Evolutionary conservation across 2,113 vertebrate species (phyloP).

Genomic region (Craseonycteris thonglongyai): DNA sequence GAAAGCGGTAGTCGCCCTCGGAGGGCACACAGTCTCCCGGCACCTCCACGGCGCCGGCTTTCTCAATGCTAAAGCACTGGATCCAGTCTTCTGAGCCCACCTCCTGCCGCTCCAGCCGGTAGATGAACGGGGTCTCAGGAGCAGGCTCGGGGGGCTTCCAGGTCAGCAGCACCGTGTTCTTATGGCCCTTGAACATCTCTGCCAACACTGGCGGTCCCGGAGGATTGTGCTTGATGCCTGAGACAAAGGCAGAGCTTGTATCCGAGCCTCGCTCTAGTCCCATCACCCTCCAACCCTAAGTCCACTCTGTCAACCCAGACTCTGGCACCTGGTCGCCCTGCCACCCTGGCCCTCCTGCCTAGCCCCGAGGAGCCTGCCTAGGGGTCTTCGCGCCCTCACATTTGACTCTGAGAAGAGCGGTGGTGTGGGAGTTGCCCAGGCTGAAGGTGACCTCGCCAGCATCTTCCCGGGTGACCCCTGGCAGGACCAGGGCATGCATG

Average conservation of each 20-base stretch:
- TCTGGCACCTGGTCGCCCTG: not conserved
- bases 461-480: slow-evolving; percentile 91
- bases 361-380: not conserved
- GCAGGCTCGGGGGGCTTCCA: slow-evolving; percentile 86
- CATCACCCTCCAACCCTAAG: not conserved
- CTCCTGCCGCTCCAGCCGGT: slow-evolving; percentile 91
- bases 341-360: not conserved
- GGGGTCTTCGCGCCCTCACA: slow-evolving; percentile 76
- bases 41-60: slow-evolving; percentile 88
- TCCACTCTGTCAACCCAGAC: not conserved
- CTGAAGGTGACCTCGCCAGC: slow-evolving; percentile 91
- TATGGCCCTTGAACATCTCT: slow-evolving; percentile 88
- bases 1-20: slow-evolving; percentile 92
- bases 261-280: not conserved
- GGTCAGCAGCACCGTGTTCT: slow-evolving; percentile 88
- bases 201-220: slow-evolving; percentile 87
- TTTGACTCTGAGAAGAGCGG: slow-evolving; percentile 94
- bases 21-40: slow-evolving; percentile 90
- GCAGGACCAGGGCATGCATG: slow-evolving; percentile 94
- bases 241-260: not conserved
- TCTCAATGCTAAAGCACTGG: slow-evolving; percentile 91
- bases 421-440: slow-evolving; percentile 89
- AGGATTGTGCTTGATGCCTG: slow-evolving; percentile 87
- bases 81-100: slow-evolving; percentile 90
- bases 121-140: slow-evolving; percentile 84